Evolutionary conservation across 2,797 vertebrate genomes (phyloP).

Genomic region (Pseudochaenichthys georgianus): DNA sequence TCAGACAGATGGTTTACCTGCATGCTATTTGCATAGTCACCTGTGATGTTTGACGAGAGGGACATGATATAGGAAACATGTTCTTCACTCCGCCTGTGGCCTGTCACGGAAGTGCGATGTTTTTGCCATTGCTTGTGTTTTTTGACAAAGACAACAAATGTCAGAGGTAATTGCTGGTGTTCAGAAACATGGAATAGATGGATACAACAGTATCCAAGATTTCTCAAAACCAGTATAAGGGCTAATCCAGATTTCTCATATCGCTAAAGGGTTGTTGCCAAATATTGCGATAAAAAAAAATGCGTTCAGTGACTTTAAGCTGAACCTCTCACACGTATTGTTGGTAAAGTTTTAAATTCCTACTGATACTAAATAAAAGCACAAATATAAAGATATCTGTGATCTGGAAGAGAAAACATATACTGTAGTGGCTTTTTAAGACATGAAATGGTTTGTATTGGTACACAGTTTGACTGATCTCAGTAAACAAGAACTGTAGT

Average conservation of each 20-base stretch:
- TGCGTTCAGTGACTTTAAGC: neutral
- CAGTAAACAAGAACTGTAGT: neutral
- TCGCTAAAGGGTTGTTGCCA: neutral
- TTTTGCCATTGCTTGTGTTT: neutral
- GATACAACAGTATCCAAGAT: neutral
- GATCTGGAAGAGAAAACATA: neutral
- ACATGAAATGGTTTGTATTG: neutral
- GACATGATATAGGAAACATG: neutral
- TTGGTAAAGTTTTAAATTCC: neutral
- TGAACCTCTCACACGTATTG: neutral
- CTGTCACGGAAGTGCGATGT: neutral
- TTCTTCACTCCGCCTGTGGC: neutral
- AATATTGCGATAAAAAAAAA: too few species aligned
- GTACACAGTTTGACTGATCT: conserved; percentile 10
- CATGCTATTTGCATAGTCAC: neutral
- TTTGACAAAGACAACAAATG: too few species aligned
- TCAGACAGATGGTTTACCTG: neutral
- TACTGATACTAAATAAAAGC: neutral
- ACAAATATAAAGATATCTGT: neutral
- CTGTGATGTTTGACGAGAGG: neutral
- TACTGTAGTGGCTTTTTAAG: neutral
- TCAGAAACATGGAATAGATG: too few species aligned
- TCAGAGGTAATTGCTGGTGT: neutral
- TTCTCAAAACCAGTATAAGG: neutral
- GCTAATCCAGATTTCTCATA: neutral